Conservation (phyloP, 2,888 invertebrate species). For the Automeris io region DNA sequence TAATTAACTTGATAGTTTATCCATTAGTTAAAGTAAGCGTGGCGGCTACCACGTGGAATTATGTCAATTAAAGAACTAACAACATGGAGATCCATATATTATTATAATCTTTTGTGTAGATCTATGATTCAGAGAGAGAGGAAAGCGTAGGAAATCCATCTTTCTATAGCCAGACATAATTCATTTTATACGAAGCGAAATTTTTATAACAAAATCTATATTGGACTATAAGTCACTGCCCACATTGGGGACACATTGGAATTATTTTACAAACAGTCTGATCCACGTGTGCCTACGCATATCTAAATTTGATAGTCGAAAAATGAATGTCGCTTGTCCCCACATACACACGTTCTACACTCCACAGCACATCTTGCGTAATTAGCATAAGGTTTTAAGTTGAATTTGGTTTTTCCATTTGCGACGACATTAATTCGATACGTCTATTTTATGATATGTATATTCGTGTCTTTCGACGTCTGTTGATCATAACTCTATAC, state of each 20-base stretch:
- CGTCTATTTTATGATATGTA: constrained; percentile 56
- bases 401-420: constrained; percentile 53
- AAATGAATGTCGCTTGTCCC: constrained; percentile 44
- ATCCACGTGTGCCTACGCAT: constrained; percentile 62
- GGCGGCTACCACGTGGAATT: no score
- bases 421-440: constrained; percentile 51
- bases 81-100: no score
- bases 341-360: no score
- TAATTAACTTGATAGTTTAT: no score
- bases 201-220: constrained; percentile 41
- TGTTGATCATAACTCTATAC: constrained; percentile 43
- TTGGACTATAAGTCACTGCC: constrained; percentile 59
- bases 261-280: constrained; percentile 52
- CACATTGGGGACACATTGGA: constrained; percentile 59
- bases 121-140: no score
- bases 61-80: no score
- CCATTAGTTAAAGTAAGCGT: no score
- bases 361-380: constrained; percentile 33
- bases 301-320: constrained; percentile 56
- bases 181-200: constrained; percentile 54
- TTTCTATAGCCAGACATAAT: constrained; percentile 42
- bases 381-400: constrained; percentile 57
- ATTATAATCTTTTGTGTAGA: no score
- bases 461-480: constrained; percentile 42
- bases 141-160: constrained; percentile 31